phyloP scores from a whole-genome alignment of 1,140 invertebrate species.

The Heliconius hewitsoni region DNA sequence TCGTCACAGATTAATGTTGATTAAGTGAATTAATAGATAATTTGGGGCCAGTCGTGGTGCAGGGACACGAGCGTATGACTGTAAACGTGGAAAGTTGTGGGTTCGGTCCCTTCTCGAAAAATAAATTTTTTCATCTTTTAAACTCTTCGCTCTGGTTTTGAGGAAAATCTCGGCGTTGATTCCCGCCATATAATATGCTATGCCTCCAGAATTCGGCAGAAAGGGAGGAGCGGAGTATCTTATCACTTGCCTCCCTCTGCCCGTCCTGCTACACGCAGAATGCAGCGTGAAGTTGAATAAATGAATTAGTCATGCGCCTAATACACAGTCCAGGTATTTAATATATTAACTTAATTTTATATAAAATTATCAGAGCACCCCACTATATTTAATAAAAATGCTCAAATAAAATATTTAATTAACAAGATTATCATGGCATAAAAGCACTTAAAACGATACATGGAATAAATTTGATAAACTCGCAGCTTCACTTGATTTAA shows the following conservation, averaged over 20 bases:
- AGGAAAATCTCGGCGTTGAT: no score
- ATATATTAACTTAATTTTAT: background rate
- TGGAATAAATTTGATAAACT: conserved; percentile 15
- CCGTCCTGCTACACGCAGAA: no score
- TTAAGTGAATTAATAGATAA: conserved; percentile 14
- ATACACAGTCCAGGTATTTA: background rate
- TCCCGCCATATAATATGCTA: no score
- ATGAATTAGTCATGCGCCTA: background rate
- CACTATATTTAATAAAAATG: background rate
- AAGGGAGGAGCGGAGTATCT: no score
- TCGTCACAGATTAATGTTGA: conserved; percentile 20
- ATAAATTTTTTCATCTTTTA: no score
- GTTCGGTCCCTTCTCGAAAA: no score
- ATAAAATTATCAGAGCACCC: background rate
- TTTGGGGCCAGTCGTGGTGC: no score
- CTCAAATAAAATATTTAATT: background rate
- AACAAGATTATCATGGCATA: conserved; percentile 6
- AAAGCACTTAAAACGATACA: conserved; percentile 14
- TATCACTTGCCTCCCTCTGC: no score
- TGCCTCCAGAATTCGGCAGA: no score
- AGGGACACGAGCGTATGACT: no score
- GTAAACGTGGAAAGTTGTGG: no score
- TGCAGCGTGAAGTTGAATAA: background rate
- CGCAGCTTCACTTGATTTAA: background rate
- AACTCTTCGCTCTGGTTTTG: no score